These are phyloP conservation scores for Suncus etruscus DNA, from an alignment of 2,113 vertebrate genomes.

Conservation along the genomic window DNA sequence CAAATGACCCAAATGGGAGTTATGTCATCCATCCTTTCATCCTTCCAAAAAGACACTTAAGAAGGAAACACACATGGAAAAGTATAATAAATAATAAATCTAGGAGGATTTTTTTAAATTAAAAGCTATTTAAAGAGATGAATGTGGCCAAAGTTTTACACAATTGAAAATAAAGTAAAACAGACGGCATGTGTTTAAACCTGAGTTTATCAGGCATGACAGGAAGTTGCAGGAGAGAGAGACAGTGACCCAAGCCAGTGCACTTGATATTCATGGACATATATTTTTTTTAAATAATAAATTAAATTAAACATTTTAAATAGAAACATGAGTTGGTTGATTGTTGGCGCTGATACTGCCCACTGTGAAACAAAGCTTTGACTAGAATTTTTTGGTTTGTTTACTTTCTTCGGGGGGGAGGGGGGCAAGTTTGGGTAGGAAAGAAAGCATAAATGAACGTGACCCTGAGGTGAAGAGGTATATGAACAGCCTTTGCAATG, in stretches of 20 bases:
- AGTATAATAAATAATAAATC: conserved; percentile 87
- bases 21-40: conserved; percentile 43
- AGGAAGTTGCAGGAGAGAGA: conserved; percentile 86
- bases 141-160: conserved; percentile 98
- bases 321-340: conserved; percentile 86
- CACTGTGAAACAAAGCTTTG: conserved; percentile 96
- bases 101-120: conserved; percentile 89
- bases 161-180: conserved; percentile 90
- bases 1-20: conserved; percentile 48
- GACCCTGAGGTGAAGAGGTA: conserved; percentile 91
- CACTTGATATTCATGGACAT: conserved; percentile 91
- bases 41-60: conserved; percentile 60
- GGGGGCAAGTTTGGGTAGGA: conserved; percentile 92
- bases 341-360: conserved; percentile 91
- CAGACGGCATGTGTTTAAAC: conserved; percentile 80
- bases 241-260: conserved; percentile 90
- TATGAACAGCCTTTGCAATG: conserved; percentile 99
- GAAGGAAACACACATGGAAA: conserved; percentile 48
- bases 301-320: conserved; percentile 85
- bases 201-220: conserved; percentile 78
- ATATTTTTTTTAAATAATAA: conserved; percentile 89
- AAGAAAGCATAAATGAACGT: conserved; percentile 87
- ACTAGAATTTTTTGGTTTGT: conserved; percentile 84
- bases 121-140: conserved; percentile 91
- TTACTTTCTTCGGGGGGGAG: conserved; percentile 81